These are phyloP conservation scores for Resseliella maxima DNA, from an alignment of 2,888 invertebrate species.

Conservation along the genomic window DNA sequence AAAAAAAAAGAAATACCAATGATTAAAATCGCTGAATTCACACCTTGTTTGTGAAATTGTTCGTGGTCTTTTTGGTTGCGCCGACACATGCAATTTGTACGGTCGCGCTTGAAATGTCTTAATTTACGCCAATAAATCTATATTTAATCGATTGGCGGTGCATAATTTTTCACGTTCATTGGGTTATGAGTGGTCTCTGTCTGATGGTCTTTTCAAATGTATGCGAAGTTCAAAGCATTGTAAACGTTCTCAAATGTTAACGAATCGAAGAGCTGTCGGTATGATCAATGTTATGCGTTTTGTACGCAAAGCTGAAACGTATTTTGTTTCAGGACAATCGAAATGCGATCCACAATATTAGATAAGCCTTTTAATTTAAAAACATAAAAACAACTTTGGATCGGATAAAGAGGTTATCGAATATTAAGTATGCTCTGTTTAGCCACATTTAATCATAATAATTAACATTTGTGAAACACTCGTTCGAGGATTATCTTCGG, in stretches of 20 bases:
- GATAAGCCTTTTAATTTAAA: conserved; percentile 43
- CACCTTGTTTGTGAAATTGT: conserved; percentile 30
- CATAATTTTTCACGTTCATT: conserved; percentile 45
- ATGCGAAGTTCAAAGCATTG: no score
- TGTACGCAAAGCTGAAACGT: neutral
- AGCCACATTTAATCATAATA: conserved; percentile 18
- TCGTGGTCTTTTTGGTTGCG: neutral
- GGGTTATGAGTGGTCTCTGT: conserved; percentile 23
- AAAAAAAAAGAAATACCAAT: neutral
- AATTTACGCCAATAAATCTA: conserved; percentile 55
- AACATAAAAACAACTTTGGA: neutral
- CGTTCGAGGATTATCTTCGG: neutral
- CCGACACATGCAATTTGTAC: conserved; percentile 49
- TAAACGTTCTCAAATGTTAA: neutral
- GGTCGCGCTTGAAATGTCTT: conserved; percentile 24
- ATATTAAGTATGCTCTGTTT: conserved; percentile 10
- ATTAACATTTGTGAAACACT: neutral
- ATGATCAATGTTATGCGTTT: neutral
- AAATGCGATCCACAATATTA: conserved; percentile 54
- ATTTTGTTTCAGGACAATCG: conserved; percentile 53
- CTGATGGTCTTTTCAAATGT: neutral
- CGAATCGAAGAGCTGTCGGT: neutral
- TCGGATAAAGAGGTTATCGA: neutral
- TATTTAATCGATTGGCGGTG: conserved; percentile 51
- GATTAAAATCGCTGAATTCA: conserved; percentile 54